Evolutionary conservation across 2,113 vertebrate species (phyloP).

Genomic region (Eurypyga helias): DNA sequence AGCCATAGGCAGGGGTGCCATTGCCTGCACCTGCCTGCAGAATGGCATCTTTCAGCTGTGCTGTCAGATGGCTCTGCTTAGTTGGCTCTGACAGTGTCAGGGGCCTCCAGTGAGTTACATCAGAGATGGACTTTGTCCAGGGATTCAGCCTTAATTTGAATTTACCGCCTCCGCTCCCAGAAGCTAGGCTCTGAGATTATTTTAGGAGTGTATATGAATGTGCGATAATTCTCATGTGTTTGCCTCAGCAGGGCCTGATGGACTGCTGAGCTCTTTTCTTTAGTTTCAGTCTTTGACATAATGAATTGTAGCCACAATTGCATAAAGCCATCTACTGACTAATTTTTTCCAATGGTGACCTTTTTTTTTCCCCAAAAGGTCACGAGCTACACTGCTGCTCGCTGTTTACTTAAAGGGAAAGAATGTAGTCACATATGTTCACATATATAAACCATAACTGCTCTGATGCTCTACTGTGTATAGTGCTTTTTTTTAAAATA

Average conservation of each 20-base stretch:
- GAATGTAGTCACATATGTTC: constrained; percentile 47
- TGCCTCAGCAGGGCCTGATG: not conserved
- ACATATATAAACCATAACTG: constrained; percentile 45
- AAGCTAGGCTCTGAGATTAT: not conserved
- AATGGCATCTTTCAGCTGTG: not conserved
- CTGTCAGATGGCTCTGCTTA: not conserved
- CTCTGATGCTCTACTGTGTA: constrained; percentile 10
- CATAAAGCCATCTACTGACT: constrained; percentile 57
- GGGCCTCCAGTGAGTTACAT: not conserved
- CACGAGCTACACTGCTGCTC: constrained; percentile 17
- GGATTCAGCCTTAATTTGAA: not conserved
- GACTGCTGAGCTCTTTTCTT: constrained; percentile 35
- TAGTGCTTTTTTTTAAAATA: constrained; percentile 1
- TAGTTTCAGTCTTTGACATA: constrained; percentile 48
- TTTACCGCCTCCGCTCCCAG: not conserved
- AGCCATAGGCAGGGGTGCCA: not conserved
- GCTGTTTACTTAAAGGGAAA: constrained; percentile 50
- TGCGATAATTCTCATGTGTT: constrained; percentile 10
- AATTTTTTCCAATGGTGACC: constrained; percentile 61
- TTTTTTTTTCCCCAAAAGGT: constrained; percentile 47
- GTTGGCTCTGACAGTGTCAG: not conserved
- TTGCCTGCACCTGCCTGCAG: not conserved
- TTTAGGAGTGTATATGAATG: not conserved
- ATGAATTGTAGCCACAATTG: constrained; percentile 41
- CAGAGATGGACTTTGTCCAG: not conserved